Evolutionary conservation across 2,797 vertebrate species (phyloP), one percentile per base, ranked within the genome.

Genomic region (Lates japonicus): DNA sequence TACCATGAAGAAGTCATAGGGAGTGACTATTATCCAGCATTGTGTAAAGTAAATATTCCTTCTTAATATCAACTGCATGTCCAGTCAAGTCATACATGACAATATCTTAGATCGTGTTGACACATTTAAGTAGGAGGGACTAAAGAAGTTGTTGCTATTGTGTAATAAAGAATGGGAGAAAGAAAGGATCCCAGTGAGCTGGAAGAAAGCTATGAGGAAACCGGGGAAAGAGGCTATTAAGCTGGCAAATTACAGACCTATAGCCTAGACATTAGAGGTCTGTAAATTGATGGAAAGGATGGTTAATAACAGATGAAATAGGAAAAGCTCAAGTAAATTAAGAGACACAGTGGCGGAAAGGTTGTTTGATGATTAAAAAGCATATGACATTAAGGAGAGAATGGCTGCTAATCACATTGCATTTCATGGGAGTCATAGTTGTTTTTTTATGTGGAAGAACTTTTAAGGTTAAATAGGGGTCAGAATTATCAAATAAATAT

Each of bases 401-500:
- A 12, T 54, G 10, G 48, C 13, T 42, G 41, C 41, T 13, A 5
- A 42, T 42, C 41, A 42, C 11, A 22, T 29, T 54, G 22, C 51
- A 20, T 10, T 12, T 6, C 4, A 25, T 29, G 25, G 12, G 22
- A 46, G 25, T 46, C 1, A 3, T 17, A 77, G 29, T 11, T 65
- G 49, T 51, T 11, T 67, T 82, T 59, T 5, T 76, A 4, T 39
- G 22, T 19, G 5, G 17, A 49, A 61, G 14, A 25, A 55, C 51
- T 19, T 31, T 48, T 33, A 20, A 70, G 7, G 29, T 75, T 54
- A 33, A 51, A 37, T 59, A 58, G 33, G 25, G 22, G 2, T 37
- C 51, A 37, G 41, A 48, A 25, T 3, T 20, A 3, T 77, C 0
- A 11, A 67, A 17, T 44, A 64, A 29, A 19, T 0, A 42, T 35